Percentiles rank a stretch among this genome's conserved stretches.
Conservation (phyloP, 2,888 invertebrate genomes). For the Gnatocerus cornutus region DNA sequence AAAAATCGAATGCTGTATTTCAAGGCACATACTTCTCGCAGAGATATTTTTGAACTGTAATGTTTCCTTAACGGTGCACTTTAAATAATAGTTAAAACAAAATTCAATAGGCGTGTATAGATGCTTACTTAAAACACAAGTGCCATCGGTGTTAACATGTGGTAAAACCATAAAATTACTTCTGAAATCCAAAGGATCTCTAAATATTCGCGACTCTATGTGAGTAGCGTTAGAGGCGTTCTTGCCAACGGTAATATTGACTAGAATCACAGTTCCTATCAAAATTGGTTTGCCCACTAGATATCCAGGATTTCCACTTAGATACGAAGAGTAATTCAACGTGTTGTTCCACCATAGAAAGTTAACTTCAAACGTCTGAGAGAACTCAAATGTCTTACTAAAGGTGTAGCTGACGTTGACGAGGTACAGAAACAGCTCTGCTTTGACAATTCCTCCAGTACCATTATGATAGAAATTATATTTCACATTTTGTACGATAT, state of each 20-base stretch:
- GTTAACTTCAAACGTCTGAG: slow-evolving; percentile 64
- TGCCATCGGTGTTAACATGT: slow-evolving; percentile 68
- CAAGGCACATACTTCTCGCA: slow-evolving; percentile 62
- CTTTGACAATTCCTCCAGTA: slow-evolving; percentile 67
- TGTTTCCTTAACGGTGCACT: slow-evolving; percentile 67
- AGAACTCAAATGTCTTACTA: slow-evolving; percentile 20
- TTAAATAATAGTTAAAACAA: slow-evolving; percentile 71
- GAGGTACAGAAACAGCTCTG: slow-evolving; percentile 64
- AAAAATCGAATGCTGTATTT: slow-evolving; percentile 64
- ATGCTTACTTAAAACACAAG: slow-evolving; percentile 69
- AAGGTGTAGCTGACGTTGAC: slow-evolving; percentile 56
- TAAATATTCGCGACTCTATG: slow-evolving; percentile 49
- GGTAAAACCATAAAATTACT: slow-evolving; percentile 68
- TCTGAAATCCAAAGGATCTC: slow-evolving; percentile 57
- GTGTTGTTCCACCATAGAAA: slow-evolving; percentile 65
- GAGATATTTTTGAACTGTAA: slow-evolving; percentile 52
- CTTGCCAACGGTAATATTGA: slow-evolving; percentile 62
- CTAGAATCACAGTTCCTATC: slow-evolving; percentile 67
- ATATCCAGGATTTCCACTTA: slow-evolving; percentile 88
- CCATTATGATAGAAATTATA: slow-evolving; percentile 70
- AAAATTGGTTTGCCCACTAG: slow-evolving; percentile 78
- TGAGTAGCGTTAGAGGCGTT: slow-evolving; percentile 8
- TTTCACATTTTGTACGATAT: slow-evolving; percentile 65
- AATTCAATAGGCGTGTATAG: slow-evolving; percentile 70
- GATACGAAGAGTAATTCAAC: slow-evolving; percentile 60